Evolutionary conservation across 2,113 vertebrate genomes (phyloP), one percentile per base, ranked within the genome.

Genomic region (Lichenostomus cassidix): DNA sequence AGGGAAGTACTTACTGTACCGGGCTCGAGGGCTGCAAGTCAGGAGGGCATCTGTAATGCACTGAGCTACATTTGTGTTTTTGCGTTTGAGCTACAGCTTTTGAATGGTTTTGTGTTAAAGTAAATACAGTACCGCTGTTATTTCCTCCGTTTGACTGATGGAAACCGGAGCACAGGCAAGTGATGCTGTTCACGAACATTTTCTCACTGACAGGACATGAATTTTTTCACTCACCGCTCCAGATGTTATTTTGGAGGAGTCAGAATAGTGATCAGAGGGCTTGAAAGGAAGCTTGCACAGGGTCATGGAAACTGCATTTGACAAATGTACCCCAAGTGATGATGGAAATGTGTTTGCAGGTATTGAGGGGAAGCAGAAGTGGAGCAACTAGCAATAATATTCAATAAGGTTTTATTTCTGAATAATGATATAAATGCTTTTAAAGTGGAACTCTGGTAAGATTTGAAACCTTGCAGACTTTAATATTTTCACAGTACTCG

Each of bases 21-120:
- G 3, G 56, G 10, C 27, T 70, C 10, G 2, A 60, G 29, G 33
- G 3, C 17, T 1, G 0, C 22, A 33, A 69, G 18, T 56, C 31
- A 6, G 47, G 69, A 60, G 73, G 39, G 11, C 0, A 7, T 18
- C 15, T 24, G 35, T 24, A 21, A 2, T 3, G 33, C 21, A 1
- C 19, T 9, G n/a, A 1, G 10, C 37, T 37, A 37, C 37, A 37
- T 37, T 37, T 37, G 37, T 9, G 37, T 37, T 67, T 65, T 75
- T 58, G 47, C 25, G 7, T 49, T 91, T 58, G 46, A 33, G 15
- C 10, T 14, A 15, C 15, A 18, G 19, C 33, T 79, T 78, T 82
- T 53, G 19, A 41, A 7, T 1, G 12, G 7, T 7, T 37, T 52
- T 52, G 10, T 33, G n/a, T 31, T 62, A 5, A 39, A 59, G 24